phyloP scores from a whole-genome alignment of 1,140 invertebrate species.

The Anthonomus grandis region DNA sequence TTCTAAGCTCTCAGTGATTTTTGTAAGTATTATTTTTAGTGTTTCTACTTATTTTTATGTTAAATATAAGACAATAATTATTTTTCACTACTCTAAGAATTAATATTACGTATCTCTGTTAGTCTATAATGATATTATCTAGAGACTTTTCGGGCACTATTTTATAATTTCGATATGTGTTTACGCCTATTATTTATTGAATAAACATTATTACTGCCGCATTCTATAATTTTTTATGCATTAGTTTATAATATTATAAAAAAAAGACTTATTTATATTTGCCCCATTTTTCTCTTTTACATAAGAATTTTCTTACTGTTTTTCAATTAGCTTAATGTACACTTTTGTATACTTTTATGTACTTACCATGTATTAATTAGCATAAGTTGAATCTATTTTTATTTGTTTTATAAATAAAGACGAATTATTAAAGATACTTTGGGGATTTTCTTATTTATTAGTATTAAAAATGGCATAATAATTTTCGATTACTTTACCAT shows the following conservation, averaged over 20 bases:
- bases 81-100: constrained; percentile 23
- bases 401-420: constrained; percentile 45
- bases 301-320: constrained; percentile 1
- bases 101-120: neutral
- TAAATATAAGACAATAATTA: constrained; percentile 36
- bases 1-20: no score
- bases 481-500: constrained; percentile 9
- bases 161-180: no score
- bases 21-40: no score
- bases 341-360: constrained; percentile 42
- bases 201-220: no score
- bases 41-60: constrained; percentile 28
- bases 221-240: no score
- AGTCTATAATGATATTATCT: neutral
- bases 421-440: constrained; percentile 19
- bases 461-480: neutral
- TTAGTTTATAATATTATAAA: no score
- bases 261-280: neutral
- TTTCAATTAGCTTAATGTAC: constrained; percentile 30
- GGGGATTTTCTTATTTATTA: constrained; percentile 3
- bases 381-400: constrained; percentile 39
- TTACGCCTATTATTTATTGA: no score
- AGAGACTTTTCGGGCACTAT: no score
- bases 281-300: constrained; percentile 2
- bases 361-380: constrained; percentile 35